Percentiles rank a stretch among this genome's conserved stretches.
Conservation (phyloP, 2,113 vertebrate species). For the Pionites leucogaster region DNA sequence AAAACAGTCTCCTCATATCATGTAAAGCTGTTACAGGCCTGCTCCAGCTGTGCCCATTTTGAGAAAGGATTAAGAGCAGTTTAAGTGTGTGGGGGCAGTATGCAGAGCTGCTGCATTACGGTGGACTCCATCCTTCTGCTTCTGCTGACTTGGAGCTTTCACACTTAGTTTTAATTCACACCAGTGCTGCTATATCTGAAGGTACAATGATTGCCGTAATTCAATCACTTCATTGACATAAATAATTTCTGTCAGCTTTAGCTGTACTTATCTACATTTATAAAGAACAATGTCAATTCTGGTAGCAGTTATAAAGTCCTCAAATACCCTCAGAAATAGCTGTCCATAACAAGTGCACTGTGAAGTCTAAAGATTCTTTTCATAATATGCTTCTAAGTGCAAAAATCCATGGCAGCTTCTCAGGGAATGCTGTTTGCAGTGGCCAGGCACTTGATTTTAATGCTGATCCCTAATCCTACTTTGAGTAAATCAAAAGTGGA, state of each 20-base stretch:
- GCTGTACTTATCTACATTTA: neutral
- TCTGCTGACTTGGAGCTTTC: neutral
- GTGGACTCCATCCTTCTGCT: neutral
- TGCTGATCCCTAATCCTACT: slow-evolving; percentile 1
- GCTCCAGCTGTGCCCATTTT: neutral
- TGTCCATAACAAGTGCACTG: neutral
- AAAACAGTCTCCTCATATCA: neutral
- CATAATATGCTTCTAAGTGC: neutral
- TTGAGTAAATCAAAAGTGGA: neutral
- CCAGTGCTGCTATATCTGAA: neutral
- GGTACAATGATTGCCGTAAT: neutral
- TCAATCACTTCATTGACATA: neutral
- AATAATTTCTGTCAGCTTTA: neutral
- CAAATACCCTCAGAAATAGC: neutral
- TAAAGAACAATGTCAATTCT: neutral
- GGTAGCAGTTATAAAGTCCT: neutral
- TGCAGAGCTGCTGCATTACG: neutral
- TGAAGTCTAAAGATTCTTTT: neutral
- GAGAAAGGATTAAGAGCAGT: neutral
- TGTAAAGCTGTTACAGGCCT: neutral
- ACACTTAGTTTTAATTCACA: neutral
- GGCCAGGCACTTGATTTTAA: neutral
- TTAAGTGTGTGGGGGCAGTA: neutral
- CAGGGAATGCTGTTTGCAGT: neutral
- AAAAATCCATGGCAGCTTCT: neutral